phyloP scores from a whole-genome alignment of 2,797 vertebrate species.

The Liasis olivaceus region DNA sequence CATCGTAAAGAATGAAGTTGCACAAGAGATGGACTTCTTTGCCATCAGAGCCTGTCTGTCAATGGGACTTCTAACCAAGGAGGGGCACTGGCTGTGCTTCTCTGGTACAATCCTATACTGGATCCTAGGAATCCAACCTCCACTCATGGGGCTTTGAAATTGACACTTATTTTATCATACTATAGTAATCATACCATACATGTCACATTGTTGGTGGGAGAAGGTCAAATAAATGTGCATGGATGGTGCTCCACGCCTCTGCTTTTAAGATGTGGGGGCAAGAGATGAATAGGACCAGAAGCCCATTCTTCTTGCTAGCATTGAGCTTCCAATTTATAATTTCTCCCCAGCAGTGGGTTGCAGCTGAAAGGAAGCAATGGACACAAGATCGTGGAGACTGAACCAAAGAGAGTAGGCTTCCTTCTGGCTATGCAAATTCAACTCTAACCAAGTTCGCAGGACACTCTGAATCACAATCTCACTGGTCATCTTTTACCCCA shows the following conservation, averaged over 20 bases:
- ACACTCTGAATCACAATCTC: neutral
- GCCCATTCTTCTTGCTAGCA: neutral
- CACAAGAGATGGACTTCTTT: neutral
- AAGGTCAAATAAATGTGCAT: neutral
- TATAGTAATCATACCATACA: neutral
- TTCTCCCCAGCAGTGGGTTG: neutral
- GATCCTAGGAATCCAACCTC: neutral
- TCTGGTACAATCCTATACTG: neutral
- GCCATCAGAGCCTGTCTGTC: neutral
- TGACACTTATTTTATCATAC: neutral
- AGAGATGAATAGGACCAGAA: neutral
- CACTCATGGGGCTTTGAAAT: neutral
- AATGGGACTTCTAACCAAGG: neutral
- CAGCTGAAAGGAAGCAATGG: neutral
- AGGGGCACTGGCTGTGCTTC: neutral
- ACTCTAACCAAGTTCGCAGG: neutral
- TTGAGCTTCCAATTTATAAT: neutral
- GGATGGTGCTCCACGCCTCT: too few species aligned
- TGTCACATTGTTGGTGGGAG: neutral
- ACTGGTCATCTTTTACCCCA: neutral
- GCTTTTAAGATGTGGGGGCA: neutral
- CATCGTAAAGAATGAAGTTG: neutral
- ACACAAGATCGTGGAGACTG: neutral
- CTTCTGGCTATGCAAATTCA: neutral
- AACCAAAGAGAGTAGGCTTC: neutral